phyloP scores from a whole-genome alignment of 1,140 invertebrate genomes.

The Drosophila athabasca region DNA sequence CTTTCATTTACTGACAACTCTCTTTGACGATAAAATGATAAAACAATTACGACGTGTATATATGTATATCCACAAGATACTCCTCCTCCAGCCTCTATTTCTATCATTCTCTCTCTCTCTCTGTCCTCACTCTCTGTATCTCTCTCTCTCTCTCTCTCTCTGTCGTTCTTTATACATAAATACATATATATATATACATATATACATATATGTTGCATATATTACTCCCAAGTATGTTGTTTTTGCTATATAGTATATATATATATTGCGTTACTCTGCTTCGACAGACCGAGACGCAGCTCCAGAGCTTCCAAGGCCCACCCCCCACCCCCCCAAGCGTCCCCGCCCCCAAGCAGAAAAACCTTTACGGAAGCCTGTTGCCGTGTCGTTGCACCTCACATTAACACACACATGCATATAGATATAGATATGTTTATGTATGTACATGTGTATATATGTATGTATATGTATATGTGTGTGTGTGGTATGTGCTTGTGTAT shows the following conservation, averaged over 20 bases:
- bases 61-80: slow-evolving; percentile 56
- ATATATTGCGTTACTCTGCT: slow-evolving; percentile 58
- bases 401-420: slow-evolving; percentile 8
- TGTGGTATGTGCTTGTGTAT: slow-evolving; percentile 43
- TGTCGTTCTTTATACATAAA: slow-evolving; percentile 57
- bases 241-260: slow-evolving; percentile 57
- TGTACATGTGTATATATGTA: not conserved
- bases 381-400: slow-evolving; percentile 28
- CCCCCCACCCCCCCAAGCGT: not conserved
- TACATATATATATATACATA: slow-evolving; percentile 37
- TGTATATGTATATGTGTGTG: slow-evolving; percentile 21
- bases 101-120: slow-evolving; percentile 45
- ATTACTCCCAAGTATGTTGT: slow-evolving; percentile 60
- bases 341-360: slow-evolving; percentile 8
- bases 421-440: slow-evolving; percentile 11
- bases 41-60: slow-evolving; percentile 81
- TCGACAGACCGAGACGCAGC: slow-evolving; percentile 35
- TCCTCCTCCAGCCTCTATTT: slow-evolving; percentile 50
- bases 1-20: slow-evolving; percentile 70
- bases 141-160: slow-evolving; percentile 40
- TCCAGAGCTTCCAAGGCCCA: slow-evolving; percentile 2
- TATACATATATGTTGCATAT: slow-evolving; percentile 60
- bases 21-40: slow-evolving; percentile 83
- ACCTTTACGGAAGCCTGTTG: slow-evolving; percentile 16
- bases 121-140: slow-evolving; percentile 33